Percentiles rank a stretch among this genome's conserved stretches.
Conservation (phyloP, 2,113 vertebrate genomes). For the Aramus guarauna region DNA sequence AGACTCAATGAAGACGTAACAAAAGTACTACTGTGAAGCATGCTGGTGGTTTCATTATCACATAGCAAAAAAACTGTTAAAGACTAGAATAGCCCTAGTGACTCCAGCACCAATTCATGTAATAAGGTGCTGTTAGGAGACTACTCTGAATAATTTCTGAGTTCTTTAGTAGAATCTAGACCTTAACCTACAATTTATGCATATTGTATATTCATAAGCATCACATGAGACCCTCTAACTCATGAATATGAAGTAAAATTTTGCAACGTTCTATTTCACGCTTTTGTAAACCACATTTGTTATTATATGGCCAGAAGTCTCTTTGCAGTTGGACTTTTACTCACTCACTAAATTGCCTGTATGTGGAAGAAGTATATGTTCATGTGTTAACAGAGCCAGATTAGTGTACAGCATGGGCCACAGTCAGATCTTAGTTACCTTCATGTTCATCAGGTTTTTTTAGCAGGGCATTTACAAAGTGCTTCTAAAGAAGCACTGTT, state of each 20-base stretch:
- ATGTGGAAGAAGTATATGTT: background rate
- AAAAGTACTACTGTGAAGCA: background rate
- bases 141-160: background rate
- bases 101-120: background rate
- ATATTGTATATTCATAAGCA: background rate
- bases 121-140: background rate
- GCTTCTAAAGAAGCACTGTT: background rate
- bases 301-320: background rate
- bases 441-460: background rate
- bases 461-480: background rate
- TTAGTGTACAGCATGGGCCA: background rate
- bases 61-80: background rate
- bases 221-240: background rate
- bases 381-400: background rate
- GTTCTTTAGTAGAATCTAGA: background rate
- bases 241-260: background rate
- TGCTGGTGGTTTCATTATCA: background rate
- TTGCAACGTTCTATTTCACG: background rate
- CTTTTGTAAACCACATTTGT: accelerated
- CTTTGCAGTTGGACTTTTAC: background rate
- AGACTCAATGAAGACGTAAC: background rate
- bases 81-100: background rate
- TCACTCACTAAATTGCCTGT: background rate
- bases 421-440: background rate
- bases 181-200: background rate